Evolutionary conservation across 2,113 vertebrate genomes (phyloP), one percentile per base, ranked within the genome.

Genomic region (Prionailurus viverrinus): DNA sequence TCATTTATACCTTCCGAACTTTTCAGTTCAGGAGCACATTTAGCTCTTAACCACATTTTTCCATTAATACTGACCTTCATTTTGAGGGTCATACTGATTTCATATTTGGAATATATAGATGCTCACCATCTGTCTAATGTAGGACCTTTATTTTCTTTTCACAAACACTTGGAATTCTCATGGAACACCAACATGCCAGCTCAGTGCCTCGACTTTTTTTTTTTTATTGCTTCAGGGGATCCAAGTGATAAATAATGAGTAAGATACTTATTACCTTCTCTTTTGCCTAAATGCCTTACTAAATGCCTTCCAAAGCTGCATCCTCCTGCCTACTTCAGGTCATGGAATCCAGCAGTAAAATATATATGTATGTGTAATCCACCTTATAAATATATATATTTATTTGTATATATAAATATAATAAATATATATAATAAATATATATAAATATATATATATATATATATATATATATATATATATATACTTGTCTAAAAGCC

Each of bases 201-300:
- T 92, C 51, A 74, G 55, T 51, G n/a, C 10, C 36, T n/a, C 73
- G 69, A 74, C 18, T n/a, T 69, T 29, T 86, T 45, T 45, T 45
- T 9, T 83, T 81, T 73, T 78, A 78, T 53, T 94, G 96, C 69
- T 92, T 29, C 25, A 94, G 33, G 53, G 73, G 78, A 84, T 55
- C 53, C 66, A 83, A 89, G 33, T 68, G 27, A 78, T 91, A 71
- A 89, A 79, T 89, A 89, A 65, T 81, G 79, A 80, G 63, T 76
- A 33, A 18, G 3, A 74, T 85, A 92, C 79, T 87, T 95, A 89
- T 39, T 89, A 51, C 39, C 51, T 58, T 81, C 36, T 88, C 9
- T 92, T 85, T 94, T 66, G 73, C 71, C 48, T 76, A 33, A 81
- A 95, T 29, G 29, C 18, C 51, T 90, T 65, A 36, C 23, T 73